Evolutionary conservation across 2,113 vertebrate genomes (phyloP).

Genomic region (human): DNA sequence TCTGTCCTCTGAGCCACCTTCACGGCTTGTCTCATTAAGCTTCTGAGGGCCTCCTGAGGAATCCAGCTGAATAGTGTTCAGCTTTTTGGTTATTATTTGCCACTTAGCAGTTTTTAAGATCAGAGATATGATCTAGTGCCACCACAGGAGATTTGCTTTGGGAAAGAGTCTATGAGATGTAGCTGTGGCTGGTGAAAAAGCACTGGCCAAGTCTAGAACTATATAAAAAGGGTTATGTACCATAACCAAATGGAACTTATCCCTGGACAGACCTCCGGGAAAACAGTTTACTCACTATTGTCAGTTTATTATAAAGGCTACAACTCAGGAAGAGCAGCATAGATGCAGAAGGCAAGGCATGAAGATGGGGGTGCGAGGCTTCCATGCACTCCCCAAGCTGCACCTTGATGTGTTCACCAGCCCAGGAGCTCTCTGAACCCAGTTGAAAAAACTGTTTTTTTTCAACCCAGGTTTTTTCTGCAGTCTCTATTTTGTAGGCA

Average conservation of each 20-base stretch:
- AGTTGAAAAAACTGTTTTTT: too few relatives aligned
- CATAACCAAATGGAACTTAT: too few relatives aligned
- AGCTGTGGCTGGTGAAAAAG: background rate
- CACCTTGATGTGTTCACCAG: background rate
- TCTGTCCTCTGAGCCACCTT: background rate
- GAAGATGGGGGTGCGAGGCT: too few relatives aligned
- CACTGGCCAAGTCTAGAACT: background rate
- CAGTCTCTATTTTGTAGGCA: background rate
- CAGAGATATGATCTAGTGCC: background rate
- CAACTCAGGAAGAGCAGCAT: background rate
- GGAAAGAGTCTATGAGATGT: background rate
- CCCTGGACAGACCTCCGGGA: background rate
- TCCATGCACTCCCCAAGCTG: background rate
- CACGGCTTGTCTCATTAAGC: background rate
- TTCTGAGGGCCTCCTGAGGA: background rate
- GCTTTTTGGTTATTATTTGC: background rate
- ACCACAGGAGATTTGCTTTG: background rate
- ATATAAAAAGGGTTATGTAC: too few relatives aligned
- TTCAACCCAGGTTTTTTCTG: background rate
- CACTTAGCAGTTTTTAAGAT: background rate
- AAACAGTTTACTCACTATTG: background rate
- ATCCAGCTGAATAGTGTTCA: background rate
- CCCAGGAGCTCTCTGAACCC: background rate
- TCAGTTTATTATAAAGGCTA: too few relatives aligned
- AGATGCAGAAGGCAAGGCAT: background rate